phyloP scores from a whole-genome alignment of 2,888 invertebrate species.

The Acanthosoma haemorrhoidale region DNA sequence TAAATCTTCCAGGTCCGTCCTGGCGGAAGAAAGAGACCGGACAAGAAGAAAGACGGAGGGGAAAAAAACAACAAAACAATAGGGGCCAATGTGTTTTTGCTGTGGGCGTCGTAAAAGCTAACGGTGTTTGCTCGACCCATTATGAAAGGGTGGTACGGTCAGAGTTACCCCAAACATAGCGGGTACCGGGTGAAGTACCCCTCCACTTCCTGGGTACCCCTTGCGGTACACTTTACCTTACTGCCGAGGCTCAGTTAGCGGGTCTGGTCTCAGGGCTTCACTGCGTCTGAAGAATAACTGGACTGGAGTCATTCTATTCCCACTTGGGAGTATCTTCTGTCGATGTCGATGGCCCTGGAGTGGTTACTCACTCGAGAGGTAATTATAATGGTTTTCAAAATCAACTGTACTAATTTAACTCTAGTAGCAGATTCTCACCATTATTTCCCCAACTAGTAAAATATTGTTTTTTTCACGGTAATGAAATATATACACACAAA shows the following conservation, averaged over 20 bases:
- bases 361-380: too few relatives aligned
- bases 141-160: slow-evolving; percentile 6
- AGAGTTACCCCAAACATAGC: slow-evolving; percentile 14
- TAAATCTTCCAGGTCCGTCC: not conserved
- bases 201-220: not conserved
- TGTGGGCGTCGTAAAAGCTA: not conserved
- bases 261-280: too few relatives aligned
- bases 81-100: slow-evolving; percentile 17
- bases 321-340: too few relatives aligned
- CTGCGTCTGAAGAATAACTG: too few relatives aligned
- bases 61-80: not conserved
- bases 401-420: too few relatives aligned
- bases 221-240: not conserved
- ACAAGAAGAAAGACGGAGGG: not conserved
- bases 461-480: too few relatives aligned
- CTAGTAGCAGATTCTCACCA: too few relatives aligned
- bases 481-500: too few relatives aligned
- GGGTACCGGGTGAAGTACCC: not conserved
- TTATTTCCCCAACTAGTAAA: too few relatives aligned
- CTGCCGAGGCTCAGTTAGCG: not conserved
- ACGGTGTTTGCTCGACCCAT: not conserved
- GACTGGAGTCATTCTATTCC: too few relatives aligned
- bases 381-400: too few relatives aligned
- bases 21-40: not conserved
- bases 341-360: too few relatives aligned